These are phyloP conservation scores for Pycnonotus jocosus DNA, from an alignment of 2,113 vertebrate genomes.

Conservation along the genomic window DNA sequence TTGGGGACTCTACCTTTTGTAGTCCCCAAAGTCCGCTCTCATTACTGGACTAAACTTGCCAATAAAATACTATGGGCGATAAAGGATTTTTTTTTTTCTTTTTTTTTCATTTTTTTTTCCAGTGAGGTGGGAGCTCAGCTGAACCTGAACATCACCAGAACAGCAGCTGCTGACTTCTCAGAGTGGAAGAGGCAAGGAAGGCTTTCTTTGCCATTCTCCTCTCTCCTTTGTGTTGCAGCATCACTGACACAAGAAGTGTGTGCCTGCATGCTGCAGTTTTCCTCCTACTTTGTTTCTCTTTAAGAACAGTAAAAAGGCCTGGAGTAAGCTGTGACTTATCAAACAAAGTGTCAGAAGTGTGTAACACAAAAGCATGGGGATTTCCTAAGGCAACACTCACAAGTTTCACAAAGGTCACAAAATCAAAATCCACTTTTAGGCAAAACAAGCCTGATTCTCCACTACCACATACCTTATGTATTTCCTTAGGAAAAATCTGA, in stretches of 20 bases:
- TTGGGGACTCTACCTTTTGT: conserved; percentile 32
- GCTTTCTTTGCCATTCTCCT: not conserved
- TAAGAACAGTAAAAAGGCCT: not conserved
- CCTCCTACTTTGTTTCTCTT: not conserved
- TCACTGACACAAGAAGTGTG: not conserved
- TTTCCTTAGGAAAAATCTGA: not conserved
- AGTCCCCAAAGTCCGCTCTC: conserved; percentile 21
- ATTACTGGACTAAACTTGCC: not conserved
- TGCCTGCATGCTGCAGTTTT: not conserved
- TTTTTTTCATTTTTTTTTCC: not conserved
- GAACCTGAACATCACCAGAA: not conserved
- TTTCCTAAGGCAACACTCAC: not conserved
- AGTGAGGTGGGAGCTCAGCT: not conserved
- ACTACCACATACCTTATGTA: not conserved
- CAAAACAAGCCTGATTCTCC: not conserved
- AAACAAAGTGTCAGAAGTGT: not conserved
- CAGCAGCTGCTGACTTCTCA: not conserved
- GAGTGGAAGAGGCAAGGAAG: not conserved
- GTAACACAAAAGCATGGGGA: not conserved
- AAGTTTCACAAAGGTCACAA: not conserved
- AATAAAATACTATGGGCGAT: conserved; percentile 19
- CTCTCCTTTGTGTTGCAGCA: rapidly evolving
- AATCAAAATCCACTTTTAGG: not conserved
- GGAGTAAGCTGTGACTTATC: not conserved
- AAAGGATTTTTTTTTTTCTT: not conserved